Percentiles rank a stretch among this genome's conserved stretches.
These are phyloP conservation scores for Sitta carolinensis DNA, from an alignment of 2,797 vertebrate genomes.

Conservation along the genomic window DNA sequence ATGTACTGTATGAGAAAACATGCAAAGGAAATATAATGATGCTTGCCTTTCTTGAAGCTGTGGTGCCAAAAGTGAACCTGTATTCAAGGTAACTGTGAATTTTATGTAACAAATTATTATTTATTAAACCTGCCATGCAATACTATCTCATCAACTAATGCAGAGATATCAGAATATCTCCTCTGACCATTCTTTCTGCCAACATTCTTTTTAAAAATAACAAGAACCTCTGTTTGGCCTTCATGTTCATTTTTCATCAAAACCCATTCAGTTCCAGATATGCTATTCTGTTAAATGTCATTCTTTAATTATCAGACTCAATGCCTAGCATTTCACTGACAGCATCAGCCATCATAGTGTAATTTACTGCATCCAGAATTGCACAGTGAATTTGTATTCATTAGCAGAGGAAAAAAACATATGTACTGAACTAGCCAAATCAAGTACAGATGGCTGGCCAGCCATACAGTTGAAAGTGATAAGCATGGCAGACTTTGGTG, in stretches of 20 bases:
- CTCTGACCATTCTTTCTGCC: neutral
- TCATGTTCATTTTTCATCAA: conserved; percentile 42
- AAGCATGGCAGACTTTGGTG: neutral
- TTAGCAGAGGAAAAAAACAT: neutral
- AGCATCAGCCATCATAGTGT: neutral
- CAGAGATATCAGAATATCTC: neutral
- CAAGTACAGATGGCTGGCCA: conserved; percentile 16
- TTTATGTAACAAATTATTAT: neutral
- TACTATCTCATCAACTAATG: neutral
- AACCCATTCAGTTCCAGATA: neutral
- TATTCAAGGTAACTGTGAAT: neutral
- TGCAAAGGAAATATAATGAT: neutral
- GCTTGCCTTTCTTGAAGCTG: neutral
- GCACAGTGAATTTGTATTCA: conserved; percentile 31
- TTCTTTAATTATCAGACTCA: conserved; percentile 18
- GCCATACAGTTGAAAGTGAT: neutral
- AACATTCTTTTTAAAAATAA: conserved; percentile 1
- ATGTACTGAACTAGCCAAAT: neutral
- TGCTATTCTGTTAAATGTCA: conserved; percentile 8
- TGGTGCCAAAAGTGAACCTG: neutral
- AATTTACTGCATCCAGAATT: conserved; percentile 31
- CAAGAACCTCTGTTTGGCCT: neutral
- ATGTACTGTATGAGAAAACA: neutral
- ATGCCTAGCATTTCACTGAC: neutral
- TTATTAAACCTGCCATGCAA: neutral